A percentile compares a stretch with the other conserved stretches of the same genome.
These are phyloP conservation scores for Eulithis testata DNA, from an alignment of 2,888 invertebrate genomes.

Conservation along the genomic window DNA sequence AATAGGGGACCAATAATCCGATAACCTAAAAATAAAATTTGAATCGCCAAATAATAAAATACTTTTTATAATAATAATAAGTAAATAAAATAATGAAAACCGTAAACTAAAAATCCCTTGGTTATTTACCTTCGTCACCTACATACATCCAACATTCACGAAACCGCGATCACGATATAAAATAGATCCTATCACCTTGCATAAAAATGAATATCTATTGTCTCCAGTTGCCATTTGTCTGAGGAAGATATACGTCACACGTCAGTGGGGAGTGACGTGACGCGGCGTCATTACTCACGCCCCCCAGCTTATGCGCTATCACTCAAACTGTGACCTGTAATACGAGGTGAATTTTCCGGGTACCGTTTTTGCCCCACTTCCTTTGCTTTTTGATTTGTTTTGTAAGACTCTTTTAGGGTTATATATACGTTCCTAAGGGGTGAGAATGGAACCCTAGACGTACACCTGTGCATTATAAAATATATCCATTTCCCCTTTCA, in stretches of 20 bases:
- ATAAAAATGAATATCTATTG: constrained; percentile 43
- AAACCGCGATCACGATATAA: constrained; percentile 14
- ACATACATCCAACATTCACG: not conserved
- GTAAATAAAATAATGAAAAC: too few species aligned
- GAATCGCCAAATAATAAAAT: too few species aligned
- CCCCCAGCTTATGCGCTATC: constrained; percentile 51
- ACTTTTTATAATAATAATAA: too few species aligned
- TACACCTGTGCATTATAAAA: too few species aligned
- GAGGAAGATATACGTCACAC: constrained; percentile 42
- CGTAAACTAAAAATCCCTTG: too few species aligned
- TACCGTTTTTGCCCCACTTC: constrained; percentile 26
- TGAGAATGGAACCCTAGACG: not conserved
- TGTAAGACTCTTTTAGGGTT: not conserved
- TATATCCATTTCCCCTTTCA: too few species aligned
- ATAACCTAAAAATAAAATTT: too few species aligned
- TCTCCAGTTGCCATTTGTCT: constrained; percentile 39
- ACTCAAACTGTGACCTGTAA: constrained; percentile 48
- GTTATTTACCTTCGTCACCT: not conserved
- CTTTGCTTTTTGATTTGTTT: constrained; percentile 8
- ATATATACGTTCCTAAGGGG: not conserved
- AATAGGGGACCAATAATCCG: too few species aligned
- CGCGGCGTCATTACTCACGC: constrained; percentile 66
- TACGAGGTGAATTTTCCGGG: constrained; percentile 34
- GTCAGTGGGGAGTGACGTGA: constrained; percentile 43
- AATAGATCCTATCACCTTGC: constrained; percentile 35